A percentile compares a stretch with the other conserved stretches of the same genome.
These are phyloP conservation scores for Pocota personata DNA, from an alignment of 2,888 invertebrate genomes.

Conservation along the genomic window DNA sequence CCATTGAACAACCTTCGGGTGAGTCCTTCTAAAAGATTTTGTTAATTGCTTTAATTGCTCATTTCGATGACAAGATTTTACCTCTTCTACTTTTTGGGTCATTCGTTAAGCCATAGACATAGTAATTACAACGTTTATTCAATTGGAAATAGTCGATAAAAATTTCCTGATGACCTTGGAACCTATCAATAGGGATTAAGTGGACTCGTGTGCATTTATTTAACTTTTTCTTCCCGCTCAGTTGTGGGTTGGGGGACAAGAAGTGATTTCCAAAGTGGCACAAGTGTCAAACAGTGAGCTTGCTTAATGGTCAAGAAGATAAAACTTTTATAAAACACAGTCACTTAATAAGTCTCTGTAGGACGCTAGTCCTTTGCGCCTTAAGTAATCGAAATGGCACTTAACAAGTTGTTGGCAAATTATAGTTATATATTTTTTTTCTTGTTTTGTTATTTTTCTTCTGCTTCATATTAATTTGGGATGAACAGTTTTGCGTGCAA, in stretches of 20 bases:
- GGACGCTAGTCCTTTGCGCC: background rate
- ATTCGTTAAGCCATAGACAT: background rate
- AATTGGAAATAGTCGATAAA: constrained; percentile 32
- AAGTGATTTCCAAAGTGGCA: background rate
- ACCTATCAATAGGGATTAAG: constrained; percentile 11
- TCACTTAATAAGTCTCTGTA: constrained; percentile 5
- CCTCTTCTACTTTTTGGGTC: background rate
- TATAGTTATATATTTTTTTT: background rate
- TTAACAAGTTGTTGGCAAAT: constrained; percentile 15
- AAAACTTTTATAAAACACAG: background rate
- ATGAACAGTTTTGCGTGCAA: background rate
- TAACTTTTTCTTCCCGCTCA: background rate
- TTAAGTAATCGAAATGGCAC: constrained; percentile 25
- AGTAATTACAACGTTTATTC: constrained; percentile 28
- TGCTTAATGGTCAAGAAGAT: background rate
- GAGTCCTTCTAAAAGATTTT: background rate
- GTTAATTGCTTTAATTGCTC: constrained; percentile 38
- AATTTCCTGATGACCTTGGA: constrained; percentile 13
- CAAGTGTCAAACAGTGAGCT: background rate
- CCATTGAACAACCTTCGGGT: no score
- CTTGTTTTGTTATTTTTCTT: background rate
- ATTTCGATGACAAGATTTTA: constrained; percentile 15
- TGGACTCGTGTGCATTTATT: constrained; percentile 11
- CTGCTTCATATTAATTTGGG: background rate
- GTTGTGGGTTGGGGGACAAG: background rate